Evolutionary conservation across 1,140 invertebrate species (phyloP), one percentile per base, ranked within the genome.

Genomic region (Cotesia typhae): DNA sequence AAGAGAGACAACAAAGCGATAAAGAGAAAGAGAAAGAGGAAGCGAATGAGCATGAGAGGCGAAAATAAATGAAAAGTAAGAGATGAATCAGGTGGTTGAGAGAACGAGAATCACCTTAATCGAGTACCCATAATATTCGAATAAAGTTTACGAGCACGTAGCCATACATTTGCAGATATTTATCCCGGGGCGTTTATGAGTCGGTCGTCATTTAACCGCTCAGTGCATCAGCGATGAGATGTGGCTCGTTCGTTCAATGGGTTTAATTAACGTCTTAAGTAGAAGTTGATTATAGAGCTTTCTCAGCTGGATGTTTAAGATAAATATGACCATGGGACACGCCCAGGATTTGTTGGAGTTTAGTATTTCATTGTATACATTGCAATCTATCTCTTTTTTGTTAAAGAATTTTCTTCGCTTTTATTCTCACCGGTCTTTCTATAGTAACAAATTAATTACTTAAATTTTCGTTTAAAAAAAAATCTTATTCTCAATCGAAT

Each of bases 241-340:
- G 68, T 65, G 28, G 17, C 53, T 69, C 67, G 61, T 60, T 74
- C 51, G 14, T 65, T 65, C 63, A 70, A 74, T 74, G 72, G 72
- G 61, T 71, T 70, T 57, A 74, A 76, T 78, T 76, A 76, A 71
- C 73, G 75, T 73, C 70, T 75, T 73, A 72, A 75, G 70, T 76
- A 71, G 60, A 71, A 72, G 63, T 75, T 76, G 75, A 78, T 78
- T 74, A 71, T 72, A 53, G 75, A 74, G 72, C 72, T 76, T 79
- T 55, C 63, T 70, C 47, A 47, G 65, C 37, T 73, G 72, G 65
- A 68, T 75, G 74, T 38, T 60, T 60, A 63, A 41, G 67, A 66
- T 75, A 74, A 68, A 70, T 70, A 63, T 67, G 70, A 71, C 70
- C 36, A 64, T n/a, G 57, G 28, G 71, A 73, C 70, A 74, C 77